Percentiles rank a stretch among this genome's conserved stretches.
These are phyloP conservation scores for Synergus japonicus DNA, from an alignment of 2,888 invertebrate genomes.

Conservation along the genomic window DNA sequence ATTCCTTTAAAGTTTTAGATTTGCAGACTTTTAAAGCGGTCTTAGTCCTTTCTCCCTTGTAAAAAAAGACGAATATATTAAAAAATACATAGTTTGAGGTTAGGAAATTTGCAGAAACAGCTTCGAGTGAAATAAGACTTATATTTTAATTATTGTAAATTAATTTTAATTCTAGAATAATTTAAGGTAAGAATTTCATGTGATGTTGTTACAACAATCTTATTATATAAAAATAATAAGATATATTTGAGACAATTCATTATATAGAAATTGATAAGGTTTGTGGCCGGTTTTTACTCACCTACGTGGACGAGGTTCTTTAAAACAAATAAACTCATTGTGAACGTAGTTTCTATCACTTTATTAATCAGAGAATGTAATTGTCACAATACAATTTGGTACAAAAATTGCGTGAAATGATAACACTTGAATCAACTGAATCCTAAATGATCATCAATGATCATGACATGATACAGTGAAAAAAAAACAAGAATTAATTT, in stretches of 20 bases:
- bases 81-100: background rate
- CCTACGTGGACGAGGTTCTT: slow-evolving; percentile 1
- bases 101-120: background rate
- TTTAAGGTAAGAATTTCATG: background rate
- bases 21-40: background rate
- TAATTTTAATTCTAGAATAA: background rate
- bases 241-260: background rate
- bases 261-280: background rate
- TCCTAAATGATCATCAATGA: too few species aligned
- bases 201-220: background rate
- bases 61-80: background rate
- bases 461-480: too few species aligned
- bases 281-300: slow-evolving; percentile 13
- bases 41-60: background rate
- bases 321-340: slow-evolving; percentile 21
- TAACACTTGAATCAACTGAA: background rate
- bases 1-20: too few species aligned
- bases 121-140: background rate
- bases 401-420: background rate
- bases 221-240: background rate
- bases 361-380: background rate
- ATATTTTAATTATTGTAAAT: background rate
- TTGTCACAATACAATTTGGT: background rate
- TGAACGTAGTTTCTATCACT: background rate
- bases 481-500: too few species aligned